Conservation (phyloP, 2,888 invertebrate species). For the Timema cristinae region DNA sequence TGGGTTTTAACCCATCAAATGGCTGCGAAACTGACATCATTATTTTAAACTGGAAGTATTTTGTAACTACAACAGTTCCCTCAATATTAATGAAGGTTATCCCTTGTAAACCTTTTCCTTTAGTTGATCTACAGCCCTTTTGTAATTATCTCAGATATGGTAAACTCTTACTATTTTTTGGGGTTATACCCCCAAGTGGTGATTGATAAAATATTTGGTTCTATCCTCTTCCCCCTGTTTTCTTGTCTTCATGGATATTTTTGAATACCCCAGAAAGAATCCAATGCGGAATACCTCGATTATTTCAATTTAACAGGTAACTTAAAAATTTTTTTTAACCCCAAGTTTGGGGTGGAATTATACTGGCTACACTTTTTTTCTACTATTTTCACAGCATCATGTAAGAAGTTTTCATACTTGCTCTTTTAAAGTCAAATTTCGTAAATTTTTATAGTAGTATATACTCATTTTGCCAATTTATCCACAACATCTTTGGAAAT, state of each 20-base stretch:
- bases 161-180: neutral
- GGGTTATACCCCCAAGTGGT: neutral
- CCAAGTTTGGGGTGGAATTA: neutral
- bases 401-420: neutral
- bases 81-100: neutral
- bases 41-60: neutral
- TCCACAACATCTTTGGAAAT: too few species aligned
- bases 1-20: neutral
- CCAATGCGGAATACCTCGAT: neutral
- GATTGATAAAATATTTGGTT: neutral
- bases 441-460: too few species aligned
- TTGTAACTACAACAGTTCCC: neutral
- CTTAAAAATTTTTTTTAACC: neutral
- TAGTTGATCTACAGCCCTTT: neutral
- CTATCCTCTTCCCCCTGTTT: neutral
- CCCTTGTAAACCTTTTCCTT: neutral
- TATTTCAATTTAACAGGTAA: neutral
- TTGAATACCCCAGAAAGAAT: neutral
- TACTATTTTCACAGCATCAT: neutral
- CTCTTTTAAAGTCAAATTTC: too few species aligned
- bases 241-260: neutral
- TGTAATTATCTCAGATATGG: neutral
- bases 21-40: neutral
- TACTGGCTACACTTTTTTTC: neutral
- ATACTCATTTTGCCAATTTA: too few species aligned